Conservation (phyloP, 2,888 invertebrate genomes). For the Onchidella celtica region DNA sequence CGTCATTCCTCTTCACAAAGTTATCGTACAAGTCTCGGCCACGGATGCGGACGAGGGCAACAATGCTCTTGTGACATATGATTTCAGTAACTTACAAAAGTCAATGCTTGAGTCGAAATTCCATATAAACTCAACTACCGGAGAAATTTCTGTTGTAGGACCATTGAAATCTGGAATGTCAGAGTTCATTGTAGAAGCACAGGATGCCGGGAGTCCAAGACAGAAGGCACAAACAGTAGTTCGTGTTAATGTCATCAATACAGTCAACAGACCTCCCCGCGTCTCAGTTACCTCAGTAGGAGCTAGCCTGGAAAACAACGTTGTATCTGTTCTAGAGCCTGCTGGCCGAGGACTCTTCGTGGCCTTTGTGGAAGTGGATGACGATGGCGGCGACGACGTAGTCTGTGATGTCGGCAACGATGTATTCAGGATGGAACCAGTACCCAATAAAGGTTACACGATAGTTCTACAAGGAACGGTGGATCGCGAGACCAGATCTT, state of each 20-base stretch:
- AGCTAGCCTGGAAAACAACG: conserved; percentile 44
- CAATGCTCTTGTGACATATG: conserved; percentile 44
- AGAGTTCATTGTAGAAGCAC: conserved; percentile 49
- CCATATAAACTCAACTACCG: conserved; percentile 24
- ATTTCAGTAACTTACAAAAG: conserved; percentile 53
- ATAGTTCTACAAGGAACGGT: conserved; percentile 89
- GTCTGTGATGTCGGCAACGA: conserved; percentile 38
- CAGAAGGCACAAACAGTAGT: conserved; percentile 51
- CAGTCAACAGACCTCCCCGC: conserved; percentile 47
- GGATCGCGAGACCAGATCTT: conserved; percentile 92
- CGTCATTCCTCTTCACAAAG: conserved; percentile 92
- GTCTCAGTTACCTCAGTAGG: conserved; percentile 41
- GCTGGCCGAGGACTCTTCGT: conserved; percentile 29
- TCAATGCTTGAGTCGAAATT: conserved; percentile 29
- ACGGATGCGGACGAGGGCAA: conserved; percentile 88
- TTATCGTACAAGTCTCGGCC: conserved; percentile 93
- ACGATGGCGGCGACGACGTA: conserved; percentile 43
- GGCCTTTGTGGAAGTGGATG: conserved; percentile 43
- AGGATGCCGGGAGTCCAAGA: conserved; percentile 50
- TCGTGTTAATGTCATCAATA: conserved; percentile 47
- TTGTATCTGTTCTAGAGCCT: conserved; percentile 46
- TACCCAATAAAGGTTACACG: conserved; percentile 84
- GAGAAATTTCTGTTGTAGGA: conserved; percentile 40
- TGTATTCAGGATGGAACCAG: conserved; percentile 45
- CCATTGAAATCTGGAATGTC: conserved; percentile 30